Base-by-base conservation (phyloP, 2,888 invertebrate genomes). In the Shargacucullia verbasci region DNA sequence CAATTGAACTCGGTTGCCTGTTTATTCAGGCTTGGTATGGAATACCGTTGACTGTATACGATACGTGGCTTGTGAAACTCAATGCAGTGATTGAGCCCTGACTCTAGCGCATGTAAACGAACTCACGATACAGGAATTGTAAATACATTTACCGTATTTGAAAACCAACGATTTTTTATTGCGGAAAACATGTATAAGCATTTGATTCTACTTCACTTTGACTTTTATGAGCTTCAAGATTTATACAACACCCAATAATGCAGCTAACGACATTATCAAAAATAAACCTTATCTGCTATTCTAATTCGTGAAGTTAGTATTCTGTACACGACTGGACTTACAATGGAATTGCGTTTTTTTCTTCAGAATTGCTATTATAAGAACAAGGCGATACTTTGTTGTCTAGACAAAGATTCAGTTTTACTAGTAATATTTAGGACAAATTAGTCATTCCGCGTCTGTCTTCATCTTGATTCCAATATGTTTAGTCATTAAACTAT, bases 201-300 rank as follows among this genome's bases (percentile, higher is more conserved):
- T 25, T 40, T 39, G 25, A 38, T 52, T 56, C 31, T 34, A 40
- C 31, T 31, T 46, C 15, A 48, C 29, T 43, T n/a, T 37, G 50
- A 58, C 34, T 57, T 68, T 54, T 67, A 67, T 38, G 49, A 43
- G 43, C 10, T 50, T 50, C 40, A 31, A 52, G 50, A 67, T 38
- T 62, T 54, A 59, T 44, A 38, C 33, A 13, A 38, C 15, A 43
- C 35, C 33, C 13, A 34, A 12, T 12, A 11, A 27, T 41, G 62
- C 31, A 43, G 56, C 60, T 76, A 69, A 67, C 54, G 69, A 37
- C 67, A 76, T 64, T 61, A 35, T 64, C 58, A 59, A 64, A 76
- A 72, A 76, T 70, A 73, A 64, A 72, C 58, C 48, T 55, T 61
- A 56, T 48, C 27, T 61, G 45, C 31, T 70, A 68, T 71, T 70